Percentiles rank a stretch among this genome's conserved stretches.
These are phyloP conservation scores for Todiramphus chloris DNA, from an alignment of 2,113 vertebrate species.

Conservation along the genomic window DNA sequence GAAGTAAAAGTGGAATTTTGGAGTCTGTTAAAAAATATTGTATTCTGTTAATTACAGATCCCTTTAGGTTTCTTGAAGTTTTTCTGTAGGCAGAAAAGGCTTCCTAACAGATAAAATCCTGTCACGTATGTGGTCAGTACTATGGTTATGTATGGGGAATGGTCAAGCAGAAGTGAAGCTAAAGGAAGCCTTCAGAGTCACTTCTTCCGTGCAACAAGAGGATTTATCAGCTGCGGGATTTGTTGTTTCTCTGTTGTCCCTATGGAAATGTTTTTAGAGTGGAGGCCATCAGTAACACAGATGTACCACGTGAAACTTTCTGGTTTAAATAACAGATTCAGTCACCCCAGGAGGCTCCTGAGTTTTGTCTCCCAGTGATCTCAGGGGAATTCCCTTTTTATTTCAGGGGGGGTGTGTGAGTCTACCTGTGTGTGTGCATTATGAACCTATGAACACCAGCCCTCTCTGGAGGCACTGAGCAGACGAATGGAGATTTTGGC, in stretches of 20 bases:
- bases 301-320: not conserved
- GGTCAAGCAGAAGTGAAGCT: not conserved
- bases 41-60: conserved; percentile 1
- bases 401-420: not conserved
- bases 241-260: not conserved
- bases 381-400: not conserved
- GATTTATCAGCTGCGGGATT: not conserved
- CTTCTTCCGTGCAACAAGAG: not conserved
- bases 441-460: not conserved
- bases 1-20: not conserved
- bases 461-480: not conserved
- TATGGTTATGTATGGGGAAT: not conserved
- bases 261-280: not conserved
- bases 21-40: not conserved
- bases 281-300: not conserved
- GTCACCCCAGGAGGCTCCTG: not conserved
- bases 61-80: not conserved
- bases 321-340: not conserved
- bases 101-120: not conserved
- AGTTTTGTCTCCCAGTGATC: not conserved
- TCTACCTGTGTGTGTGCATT: not conserved
- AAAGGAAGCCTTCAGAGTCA: not conserved
- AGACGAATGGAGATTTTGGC: not conserved
- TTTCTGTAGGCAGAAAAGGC: not conserved
- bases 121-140: not conserved